phyloP scores from a whole-genome alignment of 2,797 vertebrate species.

The Morus bassanus region DNA sequence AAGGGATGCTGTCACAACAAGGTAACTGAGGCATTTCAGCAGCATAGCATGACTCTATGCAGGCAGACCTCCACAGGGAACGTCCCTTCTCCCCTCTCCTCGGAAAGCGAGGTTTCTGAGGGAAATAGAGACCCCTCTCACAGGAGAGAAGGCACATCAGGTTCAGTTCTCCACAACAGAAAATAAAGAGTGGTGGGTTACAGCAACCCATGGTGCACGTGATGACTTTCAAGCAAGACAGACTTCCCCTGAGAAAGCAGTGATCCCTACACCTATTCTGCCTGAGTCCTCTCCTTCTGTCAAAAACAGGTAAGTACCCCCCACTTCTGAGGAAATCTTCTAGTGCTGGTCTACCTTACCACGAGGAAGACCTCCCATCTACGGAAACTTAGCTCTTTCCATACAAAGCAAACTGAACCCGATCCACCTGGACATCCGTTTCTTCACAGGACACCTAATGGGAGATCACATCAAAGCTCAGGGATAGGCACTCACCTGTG shows the following conservation, averaged over 20 bases:
- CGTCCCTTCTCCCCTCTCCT: background rate
- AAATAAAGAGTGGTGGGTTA: background rate
- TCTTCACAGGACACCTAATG: background rate
- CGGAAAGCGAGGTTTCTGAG: background rate
- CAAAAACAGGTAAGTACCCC: fast-evolving
- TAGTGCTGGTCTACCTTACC: background rate
- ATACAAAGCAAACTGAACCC: background rate
- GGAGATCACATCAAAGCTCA: background rate
- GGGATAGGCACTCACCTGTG: background rate
- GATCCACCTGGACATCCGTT: fast-evolving
- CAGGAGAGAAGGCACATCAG: background rate
- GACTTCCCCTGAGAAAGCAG: background rate
- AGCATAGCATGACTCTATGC: fast-evolving
- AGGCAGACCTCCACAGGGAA: background rate
- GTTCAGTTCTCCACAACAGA: background rate
- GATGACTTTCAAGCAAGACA: background rate
- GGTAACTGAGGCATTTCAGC: background rate
- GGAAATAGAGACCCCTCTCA: background rate
- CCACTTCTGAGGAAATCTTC: background rate
- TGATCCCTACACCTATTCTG: background rate
- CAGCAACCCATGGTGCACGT: background rate
- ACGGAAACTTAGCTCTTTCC: background rate
- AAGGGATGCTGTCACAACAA: fast-evolving
- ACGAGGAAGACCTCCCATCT: background rate
- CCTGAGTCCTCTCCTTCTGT: background rate